Evolutionary conservation across 2,888 invertebrate genomes (phyloP).

Genomic region (Sialis lutaria): DNA sequence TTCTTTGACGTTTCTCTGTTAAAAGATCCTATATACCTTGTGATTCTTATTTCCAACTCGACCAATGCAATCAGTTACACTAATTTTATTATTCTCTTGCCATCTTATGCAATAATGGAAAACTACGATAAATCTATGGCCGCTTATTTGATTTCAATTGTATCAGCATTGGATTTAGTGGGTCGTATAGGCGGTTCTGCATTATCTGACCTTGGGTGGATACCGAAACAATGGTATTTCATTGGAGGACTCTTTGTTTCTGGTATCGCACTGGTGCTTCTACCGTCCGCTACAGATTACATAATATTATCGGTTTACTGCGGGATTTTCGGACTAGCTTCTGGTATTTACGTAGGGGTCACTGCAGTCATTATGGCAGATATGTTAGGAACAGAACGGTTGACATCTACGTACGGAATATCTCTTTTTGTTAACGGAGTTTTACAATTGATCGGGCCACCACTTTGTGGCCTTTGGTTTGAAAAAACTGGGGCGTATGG

Average conservation of each 20-base stretch:
- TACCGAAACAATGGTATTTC: conserved; percentile 71
- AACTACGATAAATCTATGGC: conserved; percentile 53
- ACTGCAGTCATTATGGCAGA: conserved; percentile 81
- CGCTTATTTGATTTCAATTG: conserved; percentile 59
- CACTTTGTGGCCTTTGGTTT: conserved; percentile 60
- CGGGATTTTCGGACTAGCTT: conserved; percentile 62
- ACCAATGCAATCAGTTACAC: conserved; percentile 77
- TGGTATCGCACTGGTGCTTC: conserved; percentile 50
- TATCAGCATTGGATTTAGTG: conserved; percentile 62
- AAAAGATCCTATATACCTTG: conserved; percentile 62
- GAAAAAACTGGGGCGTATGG: conserved; percentile 46
- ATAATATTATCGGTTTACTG: conserved; percentile 48
- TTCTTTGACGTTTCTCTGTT: conserved; percentile 59
- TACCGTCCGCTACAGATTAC: conserved; percentile 53
- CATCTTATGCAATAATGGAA: conserved; percentile 53
- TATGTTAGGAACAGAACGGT: conserved; percentile 65
- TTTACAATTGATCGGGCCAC: conserved; percentile 64
- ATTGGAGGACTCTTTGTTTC: conserved; percentile 62
- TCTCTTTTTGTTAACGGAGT: conserved; percentile 73
- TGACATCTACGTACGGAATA: conserved; percentile 74
- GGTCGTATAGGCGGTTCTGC: conserved; percentile 77
- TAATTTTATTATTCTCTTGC: conserved; percentile 67
- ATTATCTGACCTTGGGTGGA: conserved; percentile 54
- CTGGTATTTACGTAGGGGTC: conserved; percentile 71
- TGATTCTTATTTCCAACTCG: conserved; percentile 69